Base-by-base conservation (phyloP, 2,797 vertebrate genomes). In the Malurus leucopterus region DNA sequence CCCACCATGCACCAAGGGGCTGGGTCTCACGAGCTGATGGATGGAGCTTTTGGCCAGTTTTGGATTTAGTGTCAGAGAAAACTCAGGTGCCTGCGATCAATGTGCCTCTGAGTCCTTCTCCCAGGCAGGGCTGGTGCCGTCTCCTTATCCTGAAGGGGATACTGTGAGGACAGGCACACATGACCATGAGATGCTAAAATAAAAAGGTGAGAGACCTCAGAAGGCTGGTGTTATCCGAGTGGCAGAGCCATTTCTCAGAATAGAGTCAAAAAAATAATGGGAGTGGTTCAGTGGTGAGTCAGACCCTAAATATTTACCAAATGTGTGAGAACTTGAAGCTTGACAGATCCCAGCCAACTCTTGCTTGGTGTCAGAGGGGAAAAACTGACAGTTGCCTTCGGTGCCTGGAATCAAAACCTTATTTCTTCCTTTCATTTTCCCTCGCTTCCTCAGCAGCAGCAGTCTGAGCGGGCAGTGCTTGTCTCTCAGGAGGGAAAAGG, bases 251-350 rank as follows among this genome's bases (percentile, higher is more conserved):
- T 34, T 76, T 38, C 64, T 85, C n/a, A 9, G 6, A 63, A 61
- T 1, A 67, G 38, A 77, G 59, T 20, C 1, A 65, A 78, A 86
- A 59, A 81, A 83, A 72, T 36, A 84, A 58, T 0, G 0, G 17
- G 55, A 83, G 13, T 67, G 79, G 82, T 88, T 89, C 86, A 86
- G 41, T 18, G 20, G 36, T 92, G 91, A 94, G 91, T 89, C 84
- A 94, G 64, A 79, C 22, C 32, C 63, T 76, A 94, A 92, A 82
- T 78, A 91, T 92, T 95, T 91, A 92, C 55, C 26, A 59, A 78
- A 75, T 8, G 6, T 80, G 51, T 81, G 77, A 90, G 86, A 95
- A 92, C 82, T 77, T 5, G 3, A 64, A 84, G 71, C 65, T 83
- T 90, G 68, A 70, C 74, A 92, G 82, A 93, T 86, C 58, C 54